Base-by-base conservation (phyloP, 1,140 invertebrate genomes). In the Temnothorax longispinosus region DNA sequence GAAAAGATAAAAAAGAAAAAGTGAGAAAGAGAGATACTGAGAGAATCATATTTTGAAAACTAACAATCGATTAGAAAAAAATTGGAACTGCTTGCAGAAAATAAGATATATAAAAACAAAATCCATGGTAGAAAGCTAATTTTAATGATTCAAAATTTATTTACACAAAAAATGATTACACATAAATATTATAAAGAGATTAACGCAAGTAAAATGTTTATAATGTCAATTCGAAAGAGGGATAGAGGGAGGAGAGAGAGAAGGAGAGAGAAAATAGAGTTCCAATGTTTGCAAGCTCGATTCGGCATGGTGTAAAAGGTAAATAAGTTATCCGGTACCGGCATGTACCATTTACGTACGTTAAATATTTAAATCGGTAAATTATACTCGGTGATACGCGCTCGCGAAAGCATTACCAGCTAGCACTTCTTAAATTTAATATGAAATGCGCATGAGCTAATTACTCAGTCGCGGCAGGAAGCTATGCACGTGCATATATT, bases 321-420 rank as follows among this genome's bases (percentile, higher is more conserved):
- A 81, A 81, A 81, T 50, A 56, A 58, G 65, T 81, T 81, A 69
- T 54, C 50, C 64, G 21, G 62, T 69, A 27, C 62, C 21, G 78
- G 65, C 78, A 32, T 81, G 64, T 71, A 56, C 78, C 64, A 56
- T 81, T 81, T 71, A 67, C 47, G 77, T 21, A 56, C 62, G n/a
- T 81, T 81, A 81, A 81, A 81, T 71, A 81, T 71, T 81, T 69
- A 81, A 81, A 56, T 71, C 78, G 64, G 78, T 81, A 71, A 81
- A 81, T 81, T 81, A 81, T 81, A 56, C 64, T 44, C 78, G 64
- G 78, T 71, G 52, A 81, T 81, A 71, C 38, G 21, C 52, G 52
- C 38, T 81, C 15, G 21, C 77, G 47, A 54, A 69, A 71, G n/a
- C 77, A 52, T 81, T 56, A 38, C 35, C 35, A 41, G 50, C 50